phyloP scores from a whole-genome alignment of 2,113 vertebrate species.

The Hippopotamus amphibius region DNA sequence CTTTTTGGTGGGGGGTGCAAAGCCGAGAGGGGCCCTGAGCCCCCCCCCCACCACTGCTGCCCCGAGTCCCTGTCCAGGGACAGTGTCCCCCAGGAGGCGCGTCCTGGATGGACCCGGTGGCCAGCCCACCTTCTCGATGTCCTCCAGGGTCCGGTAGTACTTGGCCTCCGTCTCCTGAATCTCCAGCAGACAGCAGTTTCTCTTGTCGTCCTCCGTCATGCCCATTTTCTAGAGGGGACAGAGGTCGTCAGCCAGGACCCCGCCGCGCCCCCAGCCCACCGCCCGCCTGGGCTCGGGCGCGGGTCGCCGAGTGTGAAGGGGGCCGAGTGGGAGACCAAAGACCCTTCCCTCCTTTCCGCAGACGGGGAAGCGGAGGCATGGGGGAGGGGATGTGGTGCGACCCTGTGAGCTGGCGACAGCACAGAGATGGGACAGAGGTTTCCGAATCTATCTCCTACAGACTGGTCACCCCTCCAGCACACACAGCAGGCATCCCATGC shows the following conservation, averaged over 20 bases:
- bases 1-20: fast-evolving
- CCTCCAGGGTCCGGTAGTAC: conserved; percentile 98
- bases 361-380: not conserved
- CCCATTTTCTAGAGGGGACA: conserved; percentile 93
- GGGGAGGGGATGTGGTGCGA: fast-evolving
- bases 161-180: conserved; percentile 98
- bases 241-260: not conserved
- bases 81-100: not conserved
- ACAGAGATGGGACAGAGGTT: fast-evolving
- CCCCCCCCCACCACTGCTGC: fast-evolving
- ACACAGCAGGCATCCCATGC: fast-evolving
- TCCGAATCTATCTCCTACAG: not conserved
- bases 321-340: fast-evolving
- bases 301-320: fast-evolving
- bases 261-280: fast-evolving
- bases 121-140: conserved; percentile 94
- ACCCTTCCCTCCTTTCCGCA: not conserved
- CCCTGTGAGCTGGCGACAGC: fast-evolving
- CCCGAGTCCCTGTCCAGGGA: fast-evolving
- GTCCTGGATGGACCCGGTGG: not conserved
- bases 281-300: fast-evolving
- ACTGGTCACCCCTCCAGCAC: no score
- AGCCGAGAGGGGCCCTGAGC: fast-evolving
- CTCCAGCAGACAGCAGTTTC: conserved; percentile 97
- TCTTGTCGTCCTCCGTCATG: conserved; percentile 98